Evolutionary conservation across 2,888 invertebrate species (phyloP).

Genomic region (Griposia aprilina): DNA sequence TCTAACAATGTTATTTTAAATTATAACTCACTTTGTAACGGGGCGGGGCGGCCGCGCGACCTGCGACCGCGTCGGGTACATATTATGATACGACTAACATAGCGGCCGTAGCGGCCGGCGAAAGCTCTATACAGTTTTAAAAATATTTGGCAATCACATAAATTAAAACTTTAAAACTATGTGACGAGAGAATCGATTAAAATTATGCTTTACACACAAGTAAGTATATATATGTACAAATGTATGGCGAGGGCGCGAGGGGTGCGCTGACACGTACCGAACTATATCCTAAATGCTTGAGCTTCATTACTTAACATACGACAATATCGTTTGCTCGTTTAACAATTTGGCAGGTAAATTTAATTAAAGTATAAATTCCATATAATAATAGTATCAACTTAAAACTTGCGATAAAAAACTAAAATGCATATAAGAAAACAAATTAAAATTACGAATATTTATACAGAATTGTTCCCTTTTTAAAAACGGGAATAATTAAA

Average conservation of each 20-base stretch:
- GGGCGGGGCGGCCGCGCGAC: conserved; percentile 79
- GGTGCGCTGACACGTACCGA: conserved; percentile 74
- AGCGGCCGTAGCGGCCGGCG: conserved; percentile 77
- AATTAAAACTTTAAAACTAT: conserved; percentile 90
- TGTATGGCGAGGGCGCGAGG: conserved; percentile 79
- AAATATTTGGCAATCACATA: conserved; percentile 90
- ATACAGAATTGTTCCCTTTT: conserved; percentile 88
- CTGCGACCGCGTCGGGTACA: conserved; percentile 69
- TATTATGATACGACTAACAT: conserved; percentile 78
- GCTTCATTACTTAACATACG: conserved; percentile 86
- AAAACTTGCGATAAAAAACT: conserved; percentile 88
- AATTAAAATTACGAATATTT: conserved; percentile 90
- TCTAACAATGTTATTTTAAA: conserved; percentile 91
- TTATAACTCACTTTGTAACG: conserved; percentile 88
- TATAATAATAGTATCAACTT: conserved; percentile 84
- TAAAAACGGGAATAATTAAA: conserved; percentile 85
- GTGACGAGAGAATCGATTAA: conserved; percentile 90
- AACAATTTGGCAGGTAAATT: conserved; percentile 89
- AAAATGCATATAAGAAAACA: conserved; percentile 88
- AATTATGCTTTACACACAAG: conserved; percentile 90
- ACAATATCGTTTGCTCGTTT: conserved; percentile 85
- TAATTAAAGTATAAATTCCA: conserved; percentile 88
- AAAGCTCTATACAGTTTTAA: conserved; percentile 88
- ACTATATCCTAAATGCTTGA: conserved; percentile 89
- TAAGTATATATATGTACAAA: conserved; percentile 86